Conservation (phyloP, 2,888 invertebrate species). For the Eucriotettix oculatus region DNA sequence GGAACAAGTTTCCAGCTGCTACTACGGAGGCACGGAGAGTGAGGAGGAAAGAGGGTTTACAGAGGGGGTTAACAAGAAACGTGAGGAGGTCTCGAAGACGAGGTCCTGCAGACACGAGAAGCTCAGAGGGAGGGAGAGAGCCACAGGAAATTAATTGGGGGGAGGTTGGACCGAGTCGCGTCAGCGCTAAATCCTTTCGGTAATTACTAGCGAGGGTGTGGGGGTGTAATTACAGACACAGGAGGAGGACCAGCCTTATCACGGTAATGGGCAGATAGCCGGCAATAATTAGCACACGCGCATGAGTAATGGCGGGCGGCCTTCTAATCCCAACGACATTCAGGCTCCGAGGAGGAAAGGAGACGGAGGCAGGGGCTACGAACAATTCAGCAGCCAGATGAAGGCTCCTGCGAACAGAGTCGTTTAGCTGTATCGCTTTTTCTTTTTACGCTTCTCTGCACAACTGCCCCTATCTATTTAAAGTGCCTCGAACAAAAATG, state of each 20-base stretch:
- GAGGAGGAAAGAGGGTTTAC: no score
- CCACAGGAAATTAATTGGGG: not conserved
- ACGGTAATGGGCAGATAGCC: slow-evolving; percentile 1
- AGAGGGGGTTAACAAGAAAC: no score
- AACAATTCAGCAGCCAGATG: no score
- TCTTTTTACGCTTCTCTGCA: no score
- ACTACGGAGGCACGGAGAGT: no score
- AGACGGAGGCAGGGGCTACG: no score
- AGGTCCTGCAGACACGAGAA: not conserved
- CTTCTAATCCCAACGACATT: not conserved
- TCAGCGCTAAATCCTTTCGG: slow-evolving; percentile 9
- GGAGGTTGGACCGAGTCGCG: not conserved
- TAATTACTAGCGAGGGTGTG: slow-evolving; percentile 5
- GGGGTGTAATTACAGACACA: not conserved
- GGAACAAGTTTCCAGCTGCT: no score
- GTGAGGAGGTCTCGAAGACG: no score
- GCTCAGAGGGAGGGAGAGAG: not conserved
- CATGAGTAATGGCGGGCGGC: slow-evolving; percentile 1
- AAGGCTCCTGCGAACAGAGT: no score
- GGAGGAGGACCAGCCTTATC: not conserved
- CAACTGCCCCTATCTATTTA: no score
- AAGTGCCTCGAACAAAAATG: no score
- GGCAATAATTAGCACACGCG: not conserved
- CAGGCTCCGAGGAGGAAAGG: not conserved
- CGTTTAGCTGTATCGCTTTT: no score